A percentile compares a stretch with the other conserved stretches of the same genome.
Conservation (phyloP, 1,140 invertebrate species). For the Bombus confusus region DNA sequence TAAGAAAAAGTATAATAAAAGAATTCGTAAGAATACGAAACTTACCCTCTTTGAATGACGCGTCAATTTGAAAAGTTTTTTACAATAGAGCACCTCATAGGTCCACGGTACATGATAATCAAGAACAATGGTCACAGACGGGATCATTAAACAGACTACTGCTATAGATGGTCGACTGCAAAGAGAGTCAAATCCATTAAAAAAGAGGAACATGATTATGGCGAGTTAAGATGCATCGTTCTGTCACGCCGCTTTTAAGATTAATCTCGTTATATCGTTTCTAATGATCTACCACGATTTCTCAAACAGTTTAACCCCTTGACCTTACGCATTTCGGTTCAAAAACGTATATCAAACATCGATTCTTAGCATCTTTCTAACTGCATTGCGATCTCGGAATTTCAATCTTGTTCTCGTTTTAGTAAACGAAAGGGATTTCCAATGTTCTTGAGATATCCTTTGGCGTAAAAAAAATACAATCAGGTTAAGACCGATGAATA, state of each 20-base stretch:
- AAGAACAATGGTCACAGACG: conserved; percentile 55
- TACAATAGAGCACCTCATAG: conserved; percentile 59
- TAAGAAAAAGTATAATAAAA: conserved; percentile 5
- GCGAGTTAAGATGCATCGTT: conserved; percentile 49
- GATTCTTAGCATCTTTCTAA: too few species aligned
- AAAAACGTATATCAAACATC: too few species aligned
- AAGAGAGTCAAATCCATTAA: conserved; percentile 54
- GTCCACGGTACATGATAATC: conserved; percentile 50
- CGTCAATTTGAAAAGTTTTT: conserved; percentile 60
- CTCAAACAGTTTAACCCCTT: neutral
- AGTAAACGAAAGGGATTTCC: too few species aligned
- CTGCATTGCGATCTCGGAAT: too few species aligned
- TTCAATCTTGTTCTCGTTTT: too few species aligned
- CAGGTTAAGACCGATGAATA: neutral
- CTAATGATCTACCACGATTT: neutral
- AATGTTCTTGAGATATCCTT: too few species aligned
- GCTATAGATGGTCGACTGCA: conserved; percentile 57
- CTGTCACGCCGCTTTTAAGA: neutral
- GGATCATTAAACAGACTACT: conserved; percentile 55
- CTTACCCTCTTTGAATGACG: conserved; percentile 61
- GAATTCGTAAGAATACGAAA: conserved; percentile 15
- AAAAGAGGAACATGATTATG: conserved; percentile 43
- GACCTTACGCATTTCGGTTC: neutral
- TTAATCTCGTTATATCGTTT: neutral
- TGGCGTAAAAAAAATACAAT: too few species aligned